These are phyloP conservation scores for Hermaeophaga mercurialis DNA, from an alignment of 2,888 invertebrate genomes.

Conservation along the genomic window DNA sequence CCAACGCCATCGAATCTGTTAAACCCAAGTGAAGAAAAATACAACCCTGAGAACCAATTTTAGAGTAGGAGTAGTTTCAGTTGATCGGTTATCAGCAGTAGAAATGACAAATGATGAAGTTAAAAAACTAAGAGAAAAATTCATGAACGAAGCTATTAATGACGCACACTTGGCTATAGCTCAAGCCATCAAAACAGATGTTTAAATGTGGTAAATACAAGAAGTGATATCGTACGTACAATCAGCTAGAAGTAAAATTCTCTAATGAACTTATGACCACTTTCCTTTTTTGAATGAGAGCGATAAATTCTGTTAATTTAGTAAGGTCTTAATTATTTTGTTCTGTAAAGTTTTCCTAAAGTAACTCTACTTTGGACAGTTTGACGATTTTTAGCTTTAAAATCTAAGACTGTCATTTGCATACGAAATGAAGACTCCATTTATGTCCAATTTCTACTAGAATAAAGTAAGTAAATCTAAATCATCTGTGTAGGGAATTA, in stretches of 20 bases:
- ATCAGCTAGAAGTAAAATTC: constrained; percentile 96
- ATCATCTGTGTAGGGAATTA: too few species aligned
- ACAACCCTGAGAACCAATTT: too few species aligned
- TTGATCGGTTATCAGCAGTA: constrained; percentile 88
- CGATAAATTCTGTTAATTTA: constrained; percentile 90
- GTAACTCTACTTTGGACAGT: too few species aligned
- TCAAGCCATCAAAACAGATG: constrained; percentile 95
- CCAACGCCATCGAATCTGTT: constrained; percentile 80
- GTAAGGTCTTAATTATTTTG: constrained; percentile 24
- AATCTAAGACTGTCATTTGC: too few species aligned
- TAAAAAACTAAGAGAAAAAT: constrained; percentile 89
- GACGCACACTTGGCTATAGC: constrained; percentile 96
- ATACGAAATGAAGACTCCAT: too few species aligned
- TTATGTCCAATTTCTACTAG: too few species aligned
- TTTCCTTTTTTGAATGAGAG: constrained; percentile 96
- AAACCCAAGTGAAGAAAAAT: constrained; percentile 92
- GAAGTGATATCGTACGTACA: constrained; percentile 97
- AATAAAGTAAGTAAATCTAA: too few species aligned
- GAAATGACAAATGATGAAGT: constrained; percentile 99
- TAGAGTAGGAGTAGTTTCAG: constrained; percentile 82
- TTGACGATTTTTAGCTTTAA: too few species aligned
- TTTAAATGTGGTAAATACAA: constrained; percentile 98
- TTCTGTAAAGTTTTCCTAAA: constrained; percentile 27
- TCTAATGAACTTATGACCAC: constrained; percentile 99
- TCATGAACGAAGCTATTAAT: constrained; percentile 96